Base-by-base conservation (phyloP, 1,140 invertebrate genomes). In the Frieseomelitta varia region DNA sequence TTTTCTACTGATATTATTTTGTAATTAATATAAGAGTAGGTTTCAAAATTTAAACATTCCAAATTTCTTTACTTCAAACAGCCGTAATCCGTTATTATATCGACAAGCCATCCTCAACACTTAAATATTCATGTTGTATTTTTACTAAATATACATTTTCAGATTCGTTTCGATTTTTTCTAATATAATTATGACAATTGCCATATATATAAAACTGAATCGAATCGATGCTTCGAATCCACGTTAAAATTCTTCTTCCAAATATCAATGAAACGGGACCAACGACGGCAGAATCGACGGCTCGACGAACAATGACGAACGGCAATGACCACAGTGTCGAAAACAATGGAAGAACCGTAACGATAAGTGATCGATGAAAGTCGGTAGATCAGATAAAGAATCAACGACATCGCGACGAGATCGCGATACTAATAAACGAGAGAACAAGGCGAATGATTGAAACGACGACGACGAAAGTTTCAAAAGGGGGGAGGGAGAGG, bases 321-420 rank as follows among this genome's bases (percentile, higher is more conserved):
- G 30, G 11, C 27, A 15, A 79, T 39, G 67, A 80, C 34, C 27
- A 27, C 17, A 4, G 8, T 19, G 27, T n/a, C 21, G 71, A 65
- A 75, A 65, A 47, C 56, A 75, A 81, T 19, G 51, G 58, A 3
- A 58, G 67, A 47, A 63, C 12, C n/a, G 12, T 79, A 72, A 72
- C n/a, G 68, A 80, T 11, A 51, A n/a, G 10, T 24, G 79, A 73
- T 30, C 79, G 79, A 81, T 81, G 79, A 73, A 81, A 73, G 79
- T 30, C 39, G 39, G 39, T 47, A 8, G 39, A 47, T 19, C 0
- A 68, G 79, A 81, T 81, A 81, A 81, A 19, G 69, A 73, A 39
- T 72, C 34, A n/a, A 51, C 14, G 27, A n/a, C 19, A 53, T 6
- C 21, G 21, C 14, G 56, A 74, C 12, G 79, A 39, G n/a, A n/a